phyloP scores from a whole-genome alignment of 2,797 vertebrate species.

The Erethizon dorsatum region DNA sequence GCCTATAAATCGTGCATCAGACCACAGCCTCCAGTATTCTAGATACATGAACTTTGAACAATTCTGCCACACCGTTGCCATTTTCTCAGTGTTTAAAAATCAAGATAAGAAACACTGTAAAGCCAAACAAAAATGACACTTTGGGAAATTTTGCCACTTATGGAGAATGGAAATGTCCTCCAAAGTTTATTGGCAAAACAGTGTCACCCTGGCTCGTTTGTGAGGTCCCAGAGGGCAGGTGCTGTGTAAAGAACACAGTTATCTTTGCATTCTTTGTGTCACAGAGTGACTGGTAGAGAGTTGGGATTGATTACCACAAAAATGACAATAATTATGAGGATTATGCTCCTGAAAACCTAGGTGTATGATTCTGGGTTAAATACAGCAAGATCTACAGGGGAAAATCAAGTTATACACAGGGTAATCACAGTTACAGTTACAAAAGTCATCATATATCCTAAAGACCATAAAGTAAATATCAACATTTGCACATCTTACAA shows the following conservation, averaged over 20 bases:
- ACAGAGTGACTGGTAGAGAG: not conserved
- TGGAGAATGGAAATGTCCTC: not conserved
- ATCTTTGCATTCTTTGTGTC: not conserved
- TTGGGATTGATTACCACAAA: not conserved
- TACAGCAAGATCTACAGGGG: not conserved
- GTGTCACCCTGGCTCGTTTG: not conserved
- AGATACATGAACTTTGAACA: not conserved
- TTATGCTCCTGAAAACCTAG: not conserved
- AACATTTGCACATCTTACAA: not conserved
- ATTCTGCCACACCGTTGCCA: not conserved
- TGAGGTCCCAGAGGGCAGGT: not conserved
- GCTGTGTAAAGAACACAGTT: not conserved
- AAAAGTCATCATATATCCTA: not conserved
- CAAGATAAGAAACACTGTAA: not conserved
- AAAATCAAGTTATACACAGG: not conserved
- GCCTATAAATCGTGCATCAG: not conserved
- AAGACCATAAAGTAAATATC: not conserved
- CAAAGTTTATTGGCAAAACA: not conserved
- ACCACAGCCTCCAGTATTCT: not conserved
- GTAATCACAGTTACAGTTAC: not conserved
- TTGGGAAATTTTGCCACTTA: constrained; percentile 12
- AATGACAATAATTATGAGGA: not conserved
- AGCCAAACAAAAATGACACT: not conserved
- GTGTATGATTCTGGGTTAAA: constrained; percentile 17
- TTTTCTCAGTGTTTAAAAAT: constrained; percentile 36